Base-by-base conservation (phyloP, 1,140 invertebrate genomes). In the Gerris buenoi region DNA sequence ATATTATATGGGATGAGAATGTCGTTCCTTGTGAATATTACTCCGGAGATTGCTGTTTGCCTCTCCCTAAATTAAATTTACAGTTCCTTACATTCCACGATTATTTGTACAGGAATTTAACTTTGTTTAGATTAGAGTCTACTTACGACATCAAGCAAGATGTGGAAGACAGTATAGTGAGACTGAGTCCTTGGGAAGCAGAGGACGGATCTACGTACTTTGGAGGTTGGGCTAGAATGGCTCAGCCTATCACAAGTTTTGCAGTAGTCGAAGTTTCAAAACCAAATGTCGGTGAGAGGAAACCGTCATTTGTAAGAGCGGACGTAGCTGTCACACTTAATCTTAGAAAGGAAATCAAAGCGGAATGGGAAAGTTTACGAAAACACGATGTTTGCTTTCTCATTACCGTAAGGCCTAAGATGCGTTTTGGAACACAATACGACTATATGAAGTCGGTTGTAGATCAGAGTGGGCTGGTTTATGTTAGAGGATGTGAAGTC, bases 1-100 rank as follows among this genome's bases (percentile, higher is more conserved):
- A 93, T 63, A 88, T 99, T 13, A 97, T 99, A 71, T 99, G 97
- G 97, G 94, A 99, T 79, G 95, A 98, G 76, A 98, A 97, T 75
- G 86, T 99, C 29, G 96, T 99, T 0, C 97, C 97, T 0, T 93
- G 91, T 0, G 95, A 98, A 73, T 97, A 96, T 77, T 98, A 93
- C 78, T 93, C 91, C 64, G 93, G 94, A 0, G 95, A 98, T 77
- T 92, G 88, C 27, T 95, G 91, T 74, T 79, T 99, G 10, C 96
- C 97, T 0, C 79, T 99, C 68, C 96, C 97, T 0, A 99, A 99
- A 78, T 79, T 99, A 0, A 99, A 99, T 80, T 81, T 99, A 3
- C 97, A 99, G 79, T 99, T 99, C 79, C 80, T 99, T 2, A 99
- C 97, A 0, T 78, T 99, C 2, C 95, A 99, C 79, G 97, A 99